phyloP scores from a whole-genome alignment of 1,140 invertebrate genomes.

The Ceratina australensis region DNA sequence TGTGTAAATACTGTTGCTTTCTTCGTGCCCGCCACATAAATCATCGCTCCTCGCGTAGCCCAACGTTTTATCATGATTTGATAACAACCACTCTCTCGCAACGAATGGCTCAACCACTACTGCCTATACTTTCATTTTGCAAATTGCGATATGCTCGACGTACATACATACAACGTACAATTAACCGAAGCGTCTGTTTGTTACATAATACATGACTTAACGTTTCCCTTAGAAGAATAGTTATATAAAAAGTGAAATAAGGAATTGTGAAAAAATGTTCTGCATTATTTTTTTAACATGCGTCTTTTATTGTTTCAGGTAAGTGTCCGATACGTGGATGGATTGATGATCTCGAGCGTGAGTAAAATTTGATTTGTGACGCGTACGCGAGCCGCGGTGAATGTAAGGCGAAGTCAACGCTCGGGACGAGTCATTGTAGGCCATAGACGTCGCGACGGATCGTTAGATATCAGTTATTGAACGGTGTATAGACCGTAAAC shows the following conservation, averaged over 20 bases:
- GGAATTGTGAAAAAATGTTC: not conserved
- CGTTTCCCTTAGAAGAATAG: not conserved
- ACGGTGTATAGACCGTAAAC: not conserved
- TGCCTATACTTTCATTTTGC: not conserved
- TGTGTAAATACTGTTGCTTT: not conserved
- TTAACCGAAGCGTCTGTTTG: too few relatives aligned
- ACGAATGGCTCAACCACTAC: not conserved
- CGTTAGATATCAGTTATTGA: conserved; percentile 42
- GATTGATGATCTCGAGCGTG: not conserved
- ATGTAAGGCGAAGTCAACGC: not conserved
- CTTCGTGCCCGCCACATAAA: not conserved
- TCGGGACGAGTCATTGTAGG: not conserved
- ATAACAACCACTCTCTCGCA: not conserved
- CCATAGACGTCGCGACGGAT: not conserved
- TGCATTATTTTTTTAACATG: not conserved
- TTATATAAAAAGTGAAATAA: not conserved
- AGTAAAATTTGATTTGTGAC: not conserved
- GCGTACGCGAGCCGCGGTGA: too few relatives aligned
- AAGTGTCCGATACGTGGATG: conserved; percentile 21
- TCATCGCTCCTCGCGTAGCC: not conserved
- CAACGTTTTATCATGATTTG: not conserved
- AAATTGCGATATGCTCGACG: not conserved
- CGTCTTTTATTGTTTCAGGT: conserved; percentile 51
- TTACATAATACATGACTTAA: not conserved
- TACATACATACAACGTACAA: too few relatives aligned